These are phyloP conservation scores for Enteromius anoplus DNA, from an alignment of 2,797 vertebrate genomes.

Conservation along the genomic window DNA sequence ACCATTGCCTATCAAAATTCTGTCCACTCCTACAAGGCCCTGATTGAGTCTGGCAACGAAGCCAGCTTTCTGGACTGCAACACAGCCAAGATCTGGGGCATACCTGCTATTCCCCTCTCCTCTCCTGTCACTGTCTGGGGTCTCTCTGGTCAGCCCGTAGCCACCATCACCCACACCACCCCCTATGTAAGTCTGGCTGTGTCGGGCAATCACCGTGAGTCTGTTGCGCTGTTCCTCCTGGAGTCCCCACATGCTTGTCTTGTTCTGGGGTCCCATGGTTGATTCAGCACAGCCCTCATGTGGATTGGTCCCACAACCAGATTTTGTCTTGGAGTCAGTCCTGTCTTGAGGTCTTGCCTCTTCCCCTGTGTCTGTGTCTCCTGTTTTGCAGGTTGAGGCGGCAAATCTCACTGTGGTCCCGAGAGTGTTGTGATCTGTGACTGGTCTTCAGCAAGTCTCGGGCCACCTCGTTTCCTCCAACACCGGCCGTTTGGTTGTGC, in stretches of 20 bases:
- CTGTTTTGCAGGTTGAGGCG: background rate
- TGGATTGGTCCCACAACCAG: too few species aligned
- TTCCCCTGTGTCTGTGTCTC: background rate
- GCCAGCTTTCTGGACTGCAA: background rate
- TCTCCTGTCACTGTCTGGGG: background rate
- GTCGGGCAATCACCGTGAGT: background rate
- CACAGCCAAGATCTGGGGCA: too few species aligned
- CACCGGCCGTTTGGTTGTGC: background rate
- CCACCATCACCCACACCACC: background rate
- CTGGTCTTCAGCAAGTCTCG: background rate
- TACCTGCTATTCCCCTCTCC: background rate
- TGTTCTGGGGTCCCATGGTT: background rate
- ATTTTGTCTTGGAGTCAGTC: too few species aligned
- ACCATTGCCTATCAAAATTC: background rate
- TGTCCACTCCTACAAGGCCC: background rate
- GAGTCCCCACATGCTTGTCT: background rate
- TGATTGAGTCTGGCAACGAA: background rate
- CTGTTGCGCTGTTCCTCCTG: background rate
- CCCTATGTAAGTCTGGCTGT: background rate
- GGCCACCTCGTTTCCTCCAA: background rate
- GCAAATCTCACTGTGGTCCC: background rate
- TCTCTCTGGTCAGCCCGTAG: background rate
- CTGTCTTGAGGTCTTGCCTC: too few species aligned
- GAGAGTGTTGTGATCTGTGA: background rate
- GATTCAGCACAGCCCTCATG: background rate